phyloP scores from a whole-genome alignment of 2,888 invertebrate genomes.

The Anticlea derivata region DNA sequence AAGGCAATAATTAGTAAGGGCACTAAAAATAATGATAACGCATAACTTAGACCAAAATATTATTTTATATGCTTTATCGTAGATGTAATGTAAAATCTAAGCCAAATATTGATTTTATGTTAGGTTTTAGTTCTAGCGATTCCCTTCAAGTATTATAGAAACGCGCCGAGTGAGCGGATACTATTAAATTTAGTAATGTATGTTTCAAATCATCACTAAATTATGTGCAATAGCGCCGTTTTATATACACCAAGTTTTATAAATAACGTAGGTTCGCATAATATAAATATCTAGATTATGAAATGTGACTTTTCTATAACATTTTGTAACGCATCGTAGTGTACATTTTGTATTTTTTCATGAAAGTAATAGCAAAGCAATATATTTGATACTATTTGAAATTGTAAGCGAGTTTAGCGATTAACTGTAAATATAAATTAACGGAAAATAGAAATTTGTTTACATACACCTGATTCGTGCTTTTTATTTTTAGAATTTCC shows the following conservation, averaged over 20 bases:
- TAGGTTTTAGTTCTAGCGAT: conserved; percentile 70
- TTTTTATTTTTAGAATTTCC: conserved; percentile 51
- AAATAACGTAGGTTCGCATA: conserved; percentile 57
- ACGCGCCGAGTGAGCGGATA: conserved; percentile 61
- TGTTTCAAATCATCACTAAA: conserved; percentile 40
- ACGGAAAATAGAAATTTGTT: conserved; percentile 79
- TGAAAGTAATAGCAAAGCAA: conserved; percentile 72
- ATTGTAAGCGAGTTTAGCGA: conserved; percentile 66
- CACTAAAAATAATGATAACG: conserved; percentile 78
- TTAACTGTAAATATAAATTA: conserved; percentile 67
- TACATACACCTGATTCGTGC: conserved; percentile 67
- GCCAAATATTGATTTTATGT: conserved; percentile 83
- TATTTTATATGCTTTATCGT: conserved; percentile 80
- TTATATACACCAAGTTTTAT: conserved; percentile 57
- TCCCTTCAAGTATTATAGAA: conserved; percentile 79
- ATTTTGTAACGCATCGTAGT: conserved; percentile 69
- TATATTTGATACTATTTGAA: conserved; percentile 77
- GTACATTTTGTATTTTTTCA: conserved; percentile 83
- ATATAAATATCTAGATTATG: conserved; percentile 70
- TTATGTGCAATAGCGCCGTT: conserved; percentile 27
- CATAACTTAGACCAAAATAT: conserved; percentile 84
- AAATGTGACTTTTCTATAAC: conserved; percentile 77
- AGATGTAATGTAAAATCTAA: conserved; percentile 81
- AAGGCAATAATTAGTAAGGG: conserved; percentile 80
- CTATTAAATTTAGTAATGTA: conserved; percentile 74